Evolutionary conservation across 2,113 vertebrate species (phyloP).

Genomic region (Tenebrosternarchus preto): DNA sequence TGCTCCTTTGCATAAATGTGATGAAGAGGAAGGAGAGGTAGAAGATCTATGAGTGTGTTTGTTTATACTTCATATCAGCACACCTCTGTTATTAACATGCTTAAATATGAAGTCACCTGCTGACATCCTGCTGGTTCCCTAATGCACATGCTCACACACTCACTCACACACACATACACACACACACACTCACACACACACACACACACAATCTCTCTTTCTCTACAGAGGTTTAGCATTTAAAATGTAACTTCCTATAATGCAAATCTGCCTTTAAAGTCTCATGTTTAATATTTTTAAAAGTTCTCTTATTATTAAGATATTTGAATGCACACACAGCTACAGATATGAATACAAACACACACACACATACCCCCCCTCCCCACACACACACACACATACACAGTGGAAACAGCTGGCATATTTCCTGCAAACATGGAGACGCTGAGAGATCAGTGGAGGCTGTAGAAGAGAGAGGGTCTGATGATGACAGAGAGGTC

Average conservation of each 20-base stretch:
- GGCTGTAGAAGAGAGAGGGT: too few relatives aligned
- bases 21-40: slow-evolving; percentile 38
- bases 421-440: too few relatives aligned
- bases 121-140: not conserved
- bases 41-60: slow-evolving; percentile 42
- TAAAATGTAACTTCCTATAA: too few relatives aligned
- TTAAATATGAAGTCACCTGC: slow-evolving; percentile 48
- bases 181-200: not conserved
- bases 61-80: slow-evolving; percentile 46
- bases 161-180: not conserved
- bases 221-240: too few relatives aligned
- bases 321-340: not conserved
- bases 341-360: not conserved
- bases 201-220: not conserved
- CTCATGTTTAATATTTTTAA: too few relatives aligned
- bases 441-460: too few relatives aligned
- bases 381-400: slow-evolving; percentile 1
- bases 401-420: not conserved
- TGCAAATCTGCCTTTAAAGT: too few relatives aligned
- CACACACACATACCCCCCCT: not conserved
- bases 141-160: not conserved
- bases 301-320: not conserved
- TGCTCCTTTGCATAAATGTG: slow-evolving; percentile 44
- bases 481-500: too few relatives aligned
- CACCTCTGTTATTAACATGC: slow-evolving; percentile 49